Base-by-base conservation (phyloP, 2,888 invertebrate species). In the Flexamia atlantica region DNA sequence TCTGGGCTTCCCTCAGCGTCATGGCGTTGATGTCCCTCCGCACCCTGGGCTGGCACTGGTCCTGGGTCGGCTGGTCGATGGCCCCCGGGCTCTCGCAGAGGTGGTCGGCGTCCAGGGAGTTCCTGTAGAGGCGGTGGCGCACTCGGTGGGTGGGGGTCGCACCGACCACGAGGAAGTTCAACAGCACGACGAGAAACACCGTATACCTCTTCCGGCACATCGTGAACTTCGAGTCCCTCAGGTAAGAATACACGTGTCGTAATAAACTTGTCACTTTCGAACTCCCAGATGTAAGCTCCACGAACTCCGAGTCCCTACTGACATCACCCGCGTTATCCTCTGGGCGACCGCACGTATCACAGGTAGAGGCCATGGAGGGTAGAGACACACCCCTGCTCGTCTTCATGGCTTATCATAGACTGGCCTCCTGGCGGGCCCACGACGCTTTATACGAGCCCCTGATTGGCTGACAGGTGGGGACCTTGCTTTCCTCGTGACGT, bases 61-160 rank as follows among this genome's bases (percentile, higher is more conserved):
- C 76, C 20, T 36, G 46, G 40, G 70, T 40, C 20, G 70, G 70
- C 9, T 23, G 36, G 40, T 36, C 70, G 17, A 70, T n/a, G 23
- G 4, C 70, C 40, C 40, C 70, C 1, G 36, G 70, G 14, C 40
- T 70, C 20, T 40, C 57, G 57, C 83, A 64, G 23, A 64, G 64
- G n/a, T 60, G 64, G 32, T 76, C 64, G 17, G 79, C 20, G 64
- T 68, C 50, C 53, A 79, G 74, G 9, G 36, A 40, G 68, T 68
- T 68, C 72, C 36, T 68, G 81, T 68, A 53, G 81, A 70, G 84
- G 14, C 72, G 81, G 14, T 81, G 80, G 3, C 80, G 25, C 50
- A 40, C 79, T 23, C 12, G n/a, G 64, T 79, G 79, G 9, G 72
- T 80, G 10, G 70, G 70, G n/a, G 53, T 0, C 2, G 64, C 70